These are phyloP conservation scores for Chrysodeixis includens DNA, from an alignment of 2,888 invertebrate genomes.

Conservation along the genomic window DNA sequence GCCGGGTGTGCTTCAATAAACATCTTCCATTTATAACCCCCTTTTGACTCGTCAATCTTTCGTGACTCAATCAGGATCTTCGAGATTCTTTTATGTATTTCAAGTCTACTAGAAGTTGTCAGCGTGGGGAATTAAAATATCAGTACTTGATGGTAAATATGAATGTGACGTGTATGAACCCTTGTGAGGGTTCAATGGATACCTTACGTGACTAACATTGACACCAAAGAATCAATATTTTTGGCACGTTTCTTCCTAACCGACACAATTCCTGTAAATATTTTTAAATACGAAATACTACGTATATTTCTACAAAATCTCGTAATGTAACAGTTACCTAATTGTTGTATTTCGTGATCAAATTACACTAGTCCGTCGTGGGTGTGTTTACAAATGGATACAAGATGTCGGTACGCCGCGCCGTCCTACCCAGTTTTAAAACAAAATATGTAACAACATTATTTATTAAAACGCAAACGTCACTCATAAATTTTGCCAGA, in stretches of 20 bases:
- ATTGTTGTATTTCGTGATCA: conserved; percentile 2
- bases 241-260: neutral
- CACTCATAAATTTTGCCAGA: neutral
- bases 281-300: neutral
- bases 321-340: neutral
- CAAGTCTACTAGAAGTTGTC: conserved; percentile 1
- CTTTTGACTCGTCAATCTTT: conserved; percentile 42
- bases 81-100: neutral
- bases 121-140: neutral
- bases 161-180: neutral
- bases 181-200: conserved; percentile 8
- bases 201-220: conserved; percentile 10
- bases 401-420: neutral
- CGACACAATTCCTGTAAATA: too few species aligned
- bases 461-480: neutral
- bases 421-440: neutral
- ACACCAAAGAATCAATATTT: neutral
- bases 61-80: conserved; percentile 46
- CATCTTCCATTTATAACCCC: conserved; percentile 52
- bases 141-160: neutral
- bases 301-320: too few species aligned
- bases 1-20: conserved; percentile 38
- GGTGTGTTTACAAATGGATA: conserved; percentile 1
- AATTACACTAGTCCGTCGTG: conserved; percentile 4
- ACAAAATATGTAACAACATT: neutral